These are phyloP conservation scores for Micropoecilia bifurca DNA, from an alignment of 2,797 vertebrate species.

Conservation along the genomic window DNA sequence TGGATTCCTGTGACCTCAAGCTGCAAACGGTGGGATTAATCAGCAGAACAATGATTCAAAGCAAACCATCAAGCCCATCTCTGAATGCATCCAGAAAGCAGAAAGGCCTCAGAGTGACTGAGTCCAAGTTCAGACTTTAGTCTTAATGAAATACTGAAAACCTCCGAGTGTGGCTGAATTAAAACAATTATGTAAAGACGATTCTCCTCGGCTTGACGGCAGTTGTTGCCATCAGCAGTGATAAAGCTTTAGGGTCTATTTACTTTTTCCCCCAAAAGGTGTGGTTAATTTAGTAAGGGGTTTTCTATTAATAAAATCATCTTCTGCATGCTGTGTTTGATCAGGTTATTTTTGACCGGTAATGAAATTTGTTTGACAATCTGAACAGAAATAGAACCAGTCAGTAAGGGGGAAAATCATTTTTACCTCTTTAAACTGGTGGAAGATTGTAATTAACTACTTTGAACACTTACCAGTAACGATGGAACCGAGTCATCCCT, in stretches of 20 bases:
- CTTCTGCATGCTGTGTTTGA: background rate
- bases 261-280: background rate
- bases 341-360: background rate
- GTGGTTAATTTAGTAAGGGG: background rate
- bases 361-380: background rate
- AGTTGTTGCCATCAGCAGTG: background rate
- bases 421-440: conserved; percentile 43
- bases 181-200: too few species aligned
- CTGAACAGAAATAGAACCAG: background rate
- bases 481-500: conserved; percentile 64
- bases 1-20: background rate
- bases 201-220: background rate
- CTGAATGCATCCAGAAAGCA: background rate
- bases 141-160: background rate
- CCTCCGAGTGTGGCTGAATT: background rate
- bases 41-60: background rate
- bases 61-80: background rate
- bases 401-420: background rate
- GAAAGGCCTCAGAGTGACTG: background rate
- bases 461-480: conserved; percentile 64
- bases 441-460: conserved; percentile 64
- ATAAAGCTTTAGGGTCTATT: background rate
- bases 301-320: background rate
- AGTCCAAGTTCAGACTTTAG: background rate
- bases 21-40: background rate